These are phyloP conservation scores for Pangasius djambal DNA, from an alignment of 2,797 vertebrate species.

Conservation along the genomic window DNA sequence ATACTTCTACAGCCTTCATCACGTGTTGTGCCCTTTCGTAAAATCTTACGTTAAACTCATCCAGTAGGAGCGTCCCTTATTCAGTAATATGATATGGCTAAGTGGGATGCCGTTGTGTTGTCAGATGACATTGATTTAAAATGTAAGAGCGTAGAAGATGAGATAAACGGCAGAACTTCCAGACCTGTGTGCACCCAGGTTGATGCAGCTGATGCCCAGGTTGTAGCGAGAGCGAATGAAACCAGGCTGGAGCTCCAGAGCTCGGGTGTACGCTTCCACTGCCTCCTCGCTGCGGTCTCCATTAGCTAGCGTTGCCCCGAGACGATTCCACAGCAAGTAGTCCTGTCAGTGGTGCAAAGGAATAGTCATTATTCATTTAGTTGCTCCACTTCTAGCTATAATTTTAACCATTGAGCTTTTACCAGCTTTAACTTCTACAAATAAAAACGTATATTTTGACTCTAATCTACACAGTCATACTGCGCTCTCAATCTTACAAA, in stretches of 20 bases:
- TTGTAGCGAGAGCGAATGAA: conserved; percentile 98
- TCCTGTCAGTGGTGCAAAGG: conserved; percentile 75
- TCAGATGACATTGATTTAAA: neutral
- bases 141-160: neutral
- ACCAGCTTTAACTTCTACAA: neutral
- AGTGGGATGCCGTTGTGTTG: neutral
- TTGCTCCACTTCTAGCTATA: neutral
- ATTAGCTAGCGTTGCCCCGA: conserved; percentile 94
- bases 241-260: conserved; percentile 94
- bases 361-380: neutral
- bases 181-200: conserved; percentile 95
- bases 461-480: neutral
- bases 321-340: conserved; percentile 96
- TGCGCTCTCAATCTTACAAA: neutral
- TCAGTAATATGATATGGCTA: neutral
- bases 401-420: neutral
- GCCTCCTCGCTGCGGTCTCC: conserved; percentile 96
- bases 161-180: conserved; percentile 32
- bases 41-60: neutral
- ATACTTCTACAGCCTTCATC: neutral
- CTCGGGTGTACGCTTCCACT: conserved; percentile 91
- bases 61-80: neutral
- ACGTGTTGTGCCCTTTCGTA: neutral
- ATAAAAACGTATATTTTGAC: neutral
- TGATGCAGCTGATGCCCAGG: conserved; percentile 97